Conservation (phyloP, 2,113 vertebrate genomes). For the Trochalopteron elliotii region DNA sequence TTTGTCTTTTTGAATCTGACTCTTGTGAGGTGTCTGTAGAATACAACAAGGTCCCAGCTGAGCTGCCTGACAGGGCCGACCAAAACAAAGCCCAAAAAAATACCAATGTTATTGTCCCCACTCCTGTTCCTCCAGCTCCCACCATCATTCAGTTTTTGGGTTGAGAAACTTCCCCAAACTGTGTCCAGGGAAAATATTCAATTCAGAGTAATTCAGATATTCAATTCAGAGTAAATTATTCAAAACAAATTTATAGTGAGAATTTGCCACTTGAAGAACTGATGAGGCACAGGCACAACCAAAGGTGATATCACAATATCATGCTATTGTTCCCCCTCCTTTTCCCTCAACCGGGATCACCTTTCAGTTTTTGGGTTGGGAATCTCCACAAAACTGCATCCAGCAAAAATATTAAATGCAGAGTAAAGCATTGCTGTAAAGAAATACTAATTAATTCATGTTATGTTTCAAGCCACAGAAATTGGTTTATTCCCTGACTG, state of each 20-base stretch:
- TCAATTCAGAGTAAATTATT: not conserved
- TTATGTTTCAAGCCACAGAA: not conserved
- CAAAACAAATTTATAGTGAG: slow-evolving; percentile 30
- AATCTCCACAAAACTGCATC: not conserved
- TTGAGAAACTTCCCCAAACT: not conserved
- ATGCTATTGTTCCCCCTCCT: not conserved
- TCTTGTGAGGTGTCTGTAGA: not conserved
- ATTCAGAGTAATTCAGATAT: not conserved
- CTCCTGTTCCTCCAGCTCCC: not conserved
- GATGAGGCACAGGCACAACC: not conserved
- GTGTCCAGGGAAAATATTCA: not conserved
- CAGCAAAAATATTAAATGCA: not conserved
- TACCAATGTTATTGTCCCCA: rapidly evolving
- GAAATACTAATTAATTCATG: not conserved
- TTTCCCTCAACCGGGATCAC: not conserved
- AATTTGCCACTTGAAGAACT: not conserved
- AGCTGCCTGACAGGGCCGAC: not conserved
- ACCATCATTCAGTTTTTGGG: not conserved
- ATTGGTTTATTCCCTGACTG: not conserved
- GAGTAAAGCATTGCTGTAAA: not conserved
- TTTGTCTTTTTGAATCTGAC: not conserved
- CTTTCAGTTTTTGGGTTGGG: not conserved
- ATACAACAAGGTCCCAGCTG: not conserved
- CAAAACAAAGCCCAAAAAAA: not conserved
- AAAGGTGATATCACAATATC: not conserved